Conservation (phyloP, 2,888 invertebrate genomes). For the Drosophila setosimentum region DNA sequence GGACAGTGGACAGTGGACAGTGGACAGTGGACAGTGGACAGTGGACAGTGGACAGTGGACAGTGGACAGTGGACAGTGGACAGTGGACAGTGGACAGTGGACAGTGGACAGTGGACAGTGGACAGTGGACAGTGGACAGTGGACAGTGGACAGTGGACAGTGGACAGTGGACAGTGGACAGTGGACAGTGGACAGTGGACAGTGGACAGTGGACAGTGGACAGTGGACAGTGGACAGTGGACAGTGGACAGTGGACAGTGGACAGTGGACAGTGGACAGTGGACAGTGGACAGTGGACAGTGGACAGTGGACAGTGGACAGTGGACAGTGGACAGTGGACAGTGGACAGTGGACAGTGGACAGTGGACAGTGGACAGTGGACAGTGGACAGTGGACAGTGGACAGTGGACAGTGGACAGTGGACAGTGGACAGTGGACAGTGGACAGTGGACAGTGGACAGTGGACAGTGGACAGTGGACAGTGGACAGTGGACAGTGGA, state of each 20-base stretch:
- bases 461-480: constrained; percentile 2
- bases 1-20: constrained; percentile 1
- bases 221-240: neutral
- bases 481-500: neutral
- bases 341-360: neutral
- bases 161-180: constrained; percentile 7
- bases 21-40: constrained; percentile 3
- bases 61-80: neutral
- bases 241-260: neutral
- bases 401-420: neutral
- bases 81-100: neutral
- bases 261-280: too few species aligned
- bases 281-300: neutral
- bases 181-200: neutral
- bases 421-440: neutral
- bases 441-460: constrained; percentile 2
- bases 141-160: constrained; percentile 3
- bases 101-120: neutral
- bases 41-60: neutral
- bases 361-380: neutral
- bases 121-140: neutral
- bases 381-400: neutral
- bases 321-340: neutral
- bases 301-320: constrained; percentile 6
- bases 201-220: neutral